A percentile compares a stretch with the other conserved stretches of the same genome.
These are phyloP conservation scores for Seriola quinqueradiata DNA, from an alignment of 2,113 vertebrate genomes.

Conservation along the genomic window DNA sequence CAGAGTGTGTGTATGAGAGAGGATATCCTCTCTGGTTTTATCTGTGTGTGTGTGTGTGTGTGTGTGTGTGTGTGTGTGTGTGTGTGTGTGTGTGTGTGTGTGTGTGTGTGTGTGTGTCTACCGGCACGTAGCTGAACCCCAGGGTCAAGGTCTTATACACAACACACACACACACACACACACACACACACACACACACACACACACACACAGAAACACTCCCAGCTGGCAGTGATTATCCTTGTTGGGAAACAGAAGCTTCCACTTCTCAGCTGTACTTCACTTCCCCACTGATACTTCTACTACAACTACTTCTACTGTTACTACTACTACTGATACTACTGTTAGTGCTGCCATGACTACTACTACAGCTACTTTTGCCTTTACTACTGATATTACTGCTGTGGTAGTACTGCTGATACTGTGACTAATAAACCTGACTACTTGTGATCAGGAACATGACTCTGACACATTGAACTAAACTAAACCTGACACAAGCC, in stretches of 20 bases:
- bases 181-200: constrained; percentile 3
- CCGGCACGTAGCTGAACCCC: too few relatives aligned
- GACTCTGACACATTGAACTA: too few relatives aligned
- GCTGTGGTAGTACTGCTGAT: constrained; percentile 26
- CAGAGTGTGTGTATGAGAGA: constrained; percentile 1
- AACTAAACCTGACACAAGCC: too few relatives aligned
- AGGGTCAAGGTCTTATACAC: too few relatives aligned
- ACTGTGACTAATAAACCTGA: background rate
- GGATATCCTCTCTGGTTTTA: constrained; percentile 23
- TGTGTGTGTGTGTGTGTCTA: constrained; percentile 28
- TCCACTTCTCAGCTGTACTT: background rate
- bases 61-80: constrained; percentile 1
- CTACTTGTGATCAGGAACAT: too few relatives aligned
- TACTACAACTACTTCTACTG: background rate
- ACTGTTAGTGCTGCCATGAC: background rate
- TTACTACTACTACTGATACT: background rate
- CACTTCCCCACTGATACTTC: background rate
- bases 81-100: constrained; percentile 9
- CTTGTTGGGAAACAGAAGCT: constrained; percentile 30
- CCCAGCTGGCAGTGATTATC: constrained; percentile 44
- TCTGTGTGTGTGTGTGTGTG: constrained; percentile 25
- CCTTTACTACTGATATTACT: too few relatives aligned
- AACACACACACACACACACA: background rate
- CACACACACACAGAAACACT: constrained; percentile 13
- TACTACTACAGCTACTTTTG: too few relatives aligned